Conservation (phyloP, 2,113 vertebrate species). For the Psittacula cyanocephala region DNA sequence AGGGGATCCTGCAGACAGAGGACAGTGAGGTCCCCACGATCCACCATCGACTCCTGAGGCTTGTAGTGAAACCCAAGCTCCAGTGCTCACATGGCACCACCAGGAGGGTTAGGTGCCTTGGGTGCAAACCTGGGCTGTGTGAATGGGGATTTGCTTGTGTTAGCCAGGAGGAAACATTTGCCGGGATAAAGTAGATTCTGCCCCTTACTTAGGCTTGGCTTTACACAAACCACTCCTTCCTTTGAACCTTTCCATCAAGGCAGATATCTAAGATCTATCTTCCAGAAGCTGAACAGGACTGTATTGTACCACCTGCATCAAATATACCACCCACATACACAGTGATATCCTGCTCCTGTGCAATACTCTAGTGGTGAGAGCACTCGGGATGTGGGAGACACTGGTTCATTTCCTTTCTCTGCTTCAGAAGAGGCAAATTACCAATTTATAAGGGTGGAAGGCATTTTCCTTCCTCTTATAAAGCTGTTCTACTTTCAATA, state of each 20-base stretch:
- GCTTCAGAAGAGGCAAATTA: conserved; percentile 35
- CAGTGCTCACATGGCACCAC: fast-evolving
- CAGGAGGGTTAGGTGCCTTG: not conserved
- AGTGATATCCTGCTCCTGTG: not conserved
- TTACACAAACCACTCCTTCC: not conserved
- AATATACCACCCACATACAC: not conserved
- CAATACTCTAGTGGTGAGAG: not conserved
- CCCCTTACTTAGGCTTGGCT: not conserved
- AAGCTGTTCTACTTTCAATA: not conserved
- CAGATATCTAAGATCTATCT: not conserved
- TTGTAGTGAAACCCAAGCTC: not conserved
- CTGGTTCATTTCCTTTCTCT: conserved; percentile 13
- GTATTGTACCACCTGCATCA: not conserved
- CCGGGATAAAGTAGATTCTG: not conserved
- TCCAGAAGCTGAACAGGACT: not conserved
- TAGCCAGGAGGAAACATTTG: not conserved
- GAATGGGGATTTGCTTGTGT: not conserved
- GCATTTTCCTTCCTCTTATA: not conserved
- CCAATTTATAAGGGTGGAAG: not conserved
- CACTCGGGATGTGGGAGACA: conserved; percentile 47
- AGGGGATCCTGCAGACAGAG: not conserved
- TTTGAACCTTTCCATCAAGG: not conserved
- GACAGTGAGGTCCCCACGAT: fast-evolving
- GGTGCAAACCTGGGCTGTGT: not conserved
- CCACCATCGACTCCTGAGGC: not conserved